Conservation (phyloP, 2,113 vertebrate species). For the Colistium nudipinnis region DNA sequence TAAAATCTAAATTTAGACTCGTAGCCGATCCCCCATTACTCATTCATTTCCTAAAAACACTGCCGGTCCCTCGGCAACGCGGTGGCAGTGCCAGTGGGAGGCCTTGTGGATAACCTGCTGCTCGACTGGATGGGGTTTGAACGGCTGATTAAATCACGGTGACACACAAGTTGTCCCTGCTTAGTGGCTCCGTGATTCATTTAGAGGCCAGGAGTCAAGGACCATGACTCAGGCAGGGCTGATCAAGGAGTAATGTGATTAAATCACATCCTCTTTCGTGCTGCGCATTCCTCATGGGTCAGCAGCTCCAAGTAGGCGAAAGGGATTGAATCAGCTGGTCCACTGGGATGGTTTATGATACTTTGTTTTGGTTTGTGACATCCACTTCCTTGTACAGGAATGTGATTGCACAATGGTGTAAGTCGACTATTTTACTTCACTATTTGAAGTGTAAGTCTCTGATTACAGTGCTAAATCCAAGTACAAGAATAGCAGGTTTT, state of each 20-base stretch:
- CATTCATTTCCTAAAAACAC: slow-evolving; percentile 11
- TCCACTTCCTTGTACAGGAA: neutral
- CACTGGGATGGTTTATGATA: neutral
- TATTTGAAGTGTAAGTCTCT: no score
- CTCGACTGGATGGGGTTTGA: slow-evolving; percentile 26
- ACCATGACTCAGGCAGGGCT: slow-evolving; percentile 59
- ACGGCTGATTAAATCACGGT: slow-evolving; percentile 42
- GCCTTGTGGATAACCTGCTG: slow-evolving; percentile 17
- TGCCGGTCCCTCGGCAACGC: neutral
- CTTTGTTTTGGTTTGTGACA: neutral
- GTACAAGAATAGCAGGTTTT: neutral
- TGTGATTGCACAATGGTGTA: neutral
- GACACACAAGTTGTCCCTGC: slow-evolving; percentile 45
- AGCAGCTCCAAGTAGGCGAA: slow-evolving; percentile 43
- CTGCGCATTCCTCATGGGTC: slow-evolving; percentile 43
- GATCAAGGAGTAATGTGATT: slow-evolving; percentile 61
- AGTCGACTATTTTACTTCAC: no score
- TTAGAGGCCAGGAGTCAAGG: slow-evolving; percentile 46
- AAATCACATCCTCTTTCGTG: slow-evolving; percentile 53
- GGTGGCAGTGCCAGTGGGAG: neutral
- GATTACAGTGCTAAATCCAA: no score
- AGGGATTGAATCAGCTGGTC: slow-evolving; percentile 47
- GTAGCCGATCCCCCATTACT: slow-evolving; percentile 6
- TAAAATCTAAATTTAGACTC: neutral
- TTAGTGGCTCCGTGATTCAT: slow-evolving; percentile 60